phyloP scores from a whole-genome alignment of 1,140 invertebrate species.

The Grapholita molesta region DNA sequence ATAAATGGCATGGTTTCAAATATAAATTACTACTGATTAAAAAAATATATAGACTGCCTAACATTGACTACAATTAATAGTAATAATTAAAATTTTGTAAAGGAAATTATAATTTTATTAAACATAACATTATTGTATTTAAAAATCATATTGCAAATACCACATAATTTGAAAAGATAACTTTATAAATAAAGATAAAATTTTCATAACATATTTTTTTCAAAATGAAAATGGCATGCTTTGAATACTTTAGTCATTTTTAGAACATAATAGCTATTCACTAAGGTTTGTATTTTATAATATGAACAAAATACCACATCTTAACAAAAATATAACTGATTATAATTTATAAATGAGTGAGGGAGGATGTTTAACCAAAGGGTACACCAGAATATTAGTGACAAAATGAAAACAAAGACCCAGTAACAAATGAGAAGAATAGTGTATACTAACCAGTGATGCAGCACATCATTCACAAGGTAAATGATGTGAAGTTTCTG shows the following conservation, averaged over 20 bases:
- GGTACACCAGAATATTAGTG: constrained; percentile 12
- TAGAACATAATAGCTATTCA: no score
- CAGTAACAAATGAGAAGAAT: neutral
- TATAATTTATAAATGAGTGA: neutral
- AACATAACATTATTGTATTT: neutral
- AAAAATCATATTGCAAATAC: no score
- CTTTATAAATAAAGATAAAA: no score
- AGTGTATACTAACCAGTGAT: constrained; percentile 92
- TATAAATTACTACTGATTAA: neutral
- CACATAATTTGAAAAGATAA: no score
- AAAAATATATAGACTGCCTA: neutral
- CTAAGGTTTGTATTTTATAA: no score
- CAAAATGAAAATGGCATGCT: no score
- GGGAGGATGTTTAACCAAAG: neutral
- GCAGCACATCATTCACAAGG: constrained; percentile 97
- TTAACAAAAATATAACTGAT: neutral
- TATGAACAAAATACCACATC: no score
- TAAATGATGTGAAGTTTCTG: constrained; percentile 98
- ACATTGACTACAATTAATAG: neutral
- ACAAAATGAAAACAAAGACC: constrained; percentile 9
- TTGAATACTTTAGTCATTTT: no score
- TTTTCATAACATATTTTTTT: no score
- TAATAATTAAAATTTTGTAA: neutral
- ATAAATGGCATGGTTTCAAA: neutral
- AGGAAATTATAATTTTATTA: no score